phyloP scores from a whole-genome alignment of 2,888 invertebrate species.

The Hyalella azteca region DNA sequence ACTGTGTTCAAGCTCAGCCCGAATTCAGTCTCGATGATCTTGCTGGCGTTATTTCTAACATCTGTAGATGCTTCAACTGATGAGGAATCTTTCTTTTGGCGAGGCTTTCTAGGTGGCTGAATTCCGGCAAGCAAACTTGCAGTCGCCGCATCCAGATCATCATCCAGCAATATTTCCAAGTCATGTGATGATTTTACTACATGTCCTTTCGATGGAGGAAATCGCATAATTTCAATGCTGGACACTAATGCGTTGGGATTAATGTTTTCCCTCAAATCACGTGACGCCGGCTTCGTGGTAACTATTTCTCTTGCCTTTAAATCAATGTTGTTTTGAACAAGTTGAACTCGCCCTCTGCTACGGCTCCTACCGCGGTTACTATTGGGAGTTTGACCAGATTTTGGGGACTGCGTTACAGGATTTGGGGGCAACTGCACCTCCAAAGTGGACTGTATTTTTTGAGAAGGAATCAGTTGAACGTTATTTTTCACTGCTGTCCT shows the following conservation, averaged over 20 bases:
- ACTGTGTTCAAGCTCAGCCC: no score
- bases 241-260: background rate
- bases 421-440: no score
- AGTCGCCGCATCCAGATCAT: conserved; percentile 31
- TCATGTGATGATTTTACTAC: conserved; percentile 7
- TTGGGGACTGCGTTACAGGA: no score
- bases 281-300: background rate
- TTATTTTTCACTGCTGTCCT: no score
- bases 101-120: background rate
- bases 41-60: background rate
- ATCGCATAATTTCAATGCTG: background rate
- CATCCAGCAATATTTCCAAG: conserved; percentile 17
- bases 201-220: background rate
- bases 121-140: conserved; percentile 31
- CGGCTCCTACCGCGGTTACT: no score
- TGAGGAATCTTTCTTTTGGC: conserved; percentile 23
- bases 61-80: background rate
- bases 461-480: no score
- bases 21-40: background rate
- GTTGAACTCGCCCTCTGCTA: no score
- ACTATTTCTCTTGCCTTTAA: no score
- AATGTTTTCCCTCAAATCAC: background rate
- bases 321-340: no score
- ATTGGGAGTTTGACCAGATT: no score
- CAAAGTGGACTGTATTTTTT: no score